Percentiles rank a stretch among this genome's conserved stretches.
Conservation (phyloP, 2,113 vertebrate species). For the Rhadina sibilatrix region DNA sequence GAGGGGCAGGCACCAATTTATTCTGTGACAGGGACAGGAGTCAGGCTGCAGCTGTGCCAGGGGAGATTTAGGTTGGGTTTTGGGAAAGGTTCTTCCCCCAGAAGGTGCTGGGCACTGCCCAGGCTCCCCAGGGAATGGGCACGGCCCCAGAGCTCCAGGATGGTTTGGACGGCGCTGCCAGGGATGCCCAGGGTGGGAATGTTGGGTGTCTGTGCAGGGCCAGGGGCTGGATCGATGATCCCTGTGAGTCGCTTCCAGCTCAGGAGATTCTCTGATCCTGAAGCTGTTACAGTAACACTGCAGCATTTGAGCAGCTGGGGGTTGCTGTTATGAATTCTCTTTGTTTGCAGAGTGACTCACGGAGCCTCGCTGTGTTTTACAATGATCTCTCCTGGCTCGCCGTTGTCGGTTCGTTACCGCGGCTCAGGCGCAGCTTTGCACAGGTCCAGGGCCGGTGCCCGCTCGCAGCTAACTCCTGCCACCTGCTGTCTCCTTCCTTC, state of each 20-base stretch:
- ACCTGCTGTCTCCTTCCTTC: conserved; percentile 57
- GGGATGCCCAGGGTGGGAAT: background rate
- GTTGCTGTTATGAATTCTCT: background rate
- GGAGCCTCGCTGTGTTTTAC: background rate
- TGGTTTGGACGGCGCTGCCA: background rate
- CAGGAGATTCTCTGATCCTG: background rate
- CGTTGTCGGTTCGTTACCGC: rapidly evolving
- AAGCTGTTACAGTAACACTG: background rate
- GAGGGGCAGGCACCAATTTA: background rate
- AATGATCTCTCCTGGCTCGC: background rate
- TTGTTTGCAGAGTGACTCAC: background rate
- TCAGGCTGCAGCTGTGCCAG: background rate
- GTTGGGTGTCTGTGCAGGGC: background rate
- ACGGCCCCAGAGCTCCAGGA: background rate
- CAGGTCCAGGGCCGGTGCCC: background rate
- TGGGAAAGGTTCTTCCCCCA: background rate
- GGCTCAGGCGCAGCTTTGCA: background rate
- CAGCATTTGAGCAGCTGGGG: background rate
- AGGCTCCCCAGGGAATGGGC: background rate
- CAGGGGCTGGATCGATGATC: background rate
- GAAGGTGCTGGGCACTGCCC: background rate
- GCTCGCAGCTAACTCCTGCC: conserved; percentile 58
- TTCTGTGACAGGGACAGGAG: background rate
- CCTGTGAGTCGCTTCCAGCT: background rate
- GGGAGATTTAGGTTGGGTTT: too few species aligned